These are phyloP conservation scores for Meiosimyza platycephala DNA, from an alignment of 2,888 invertebrate species.

Conservation along the genomic window DNA sequence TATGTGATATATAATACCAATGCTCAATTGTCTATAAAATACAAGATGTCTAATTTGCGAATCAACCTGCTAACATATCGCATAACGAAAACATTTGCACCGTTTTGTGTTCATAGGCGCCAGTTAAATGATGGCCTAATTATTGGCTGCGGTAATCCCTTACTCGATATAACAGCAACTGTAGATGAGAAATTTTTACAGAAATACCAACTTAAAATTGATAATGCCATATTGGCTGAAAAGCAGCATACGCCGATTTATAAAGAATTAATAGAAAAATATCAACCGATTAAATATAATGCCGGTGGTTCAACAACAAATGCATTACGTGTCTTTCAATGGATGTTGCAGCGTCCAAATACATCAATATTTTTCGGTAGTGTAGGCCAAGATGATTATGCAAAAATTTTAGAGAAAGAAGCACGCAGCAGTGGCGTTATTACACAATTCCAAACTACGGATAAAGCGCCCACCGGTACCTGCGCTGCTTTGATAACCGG, in stretches of 20 bases:
- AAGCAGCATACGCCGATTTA: constrained; percentile 86
- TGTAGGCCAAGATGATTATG: constrained; percentile 91
- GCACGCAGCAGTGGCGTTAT: constrained; percentile 86
- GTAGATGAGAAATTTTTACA: constrained; percentile 82
- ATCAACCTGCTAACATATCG: too few relatives aligned
- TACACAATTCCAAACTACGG: constrained; percentile 86
- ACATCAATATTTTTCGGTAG: constrained; percentile 92
- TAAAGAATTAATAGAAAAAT: constrained; percentile 81
- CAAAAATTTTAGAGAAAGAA: constrained; percentile 82
- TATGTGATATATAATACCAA: too few relatives aligned
- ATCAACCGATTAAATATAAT: constrained; percentile 81
- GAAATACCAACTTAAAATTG: constrained; percentile 88
- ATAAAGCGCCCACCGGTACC: constrained; percentile 87
- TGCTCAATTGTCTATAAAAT: too few relatives aligned
- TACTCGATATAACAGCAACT: constrained; percentile 90
- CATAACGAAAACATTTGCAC: too few relatives aligned
- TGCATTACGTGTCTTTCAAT: constrained; percentile 89
- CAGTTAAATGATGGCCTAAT: constrained; percentile 77
- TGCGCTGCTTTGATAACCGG: constrained; percentile 96
- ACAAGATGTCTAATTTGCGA: too few relatives aligned
- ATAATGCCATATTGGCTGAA: constrained; percentile 94
- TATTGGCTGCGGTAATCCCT: constrained; percentile 96
- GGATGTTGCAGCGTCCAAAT: constrained; percentile 86
- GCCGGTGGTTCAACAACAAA: constrained; percentile 98
- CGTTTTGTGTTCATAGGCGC: too few relatives aligned